Evolutionary conservation across 2,797 vertebrate genomes (phyloP).

Genomic region (Pantherophis alleghaniensis): DNA sequence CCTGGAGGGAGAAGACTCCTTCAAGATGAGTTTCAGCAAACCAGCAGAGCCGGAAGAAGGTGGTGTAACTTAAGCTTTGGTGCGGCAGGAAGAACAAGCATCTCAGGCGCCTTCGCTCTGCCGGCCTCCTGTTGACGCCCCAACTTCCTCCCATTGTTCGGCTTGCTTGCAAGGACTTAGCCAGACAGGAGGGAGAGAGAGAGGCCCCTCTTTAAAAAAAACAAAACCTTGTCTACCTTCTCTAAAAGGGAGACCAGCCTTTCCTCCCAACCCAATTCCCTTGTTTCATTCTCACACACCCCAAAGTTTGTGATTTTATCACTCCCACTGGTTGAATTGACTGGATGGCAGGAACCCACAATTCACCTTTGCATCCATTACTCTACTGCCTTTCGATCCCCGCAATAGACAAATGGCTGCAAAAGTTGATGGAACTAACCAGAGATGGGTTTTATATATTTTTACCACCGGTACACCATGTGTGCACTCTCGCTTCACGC

Average conservation of each 20-base stretch:
- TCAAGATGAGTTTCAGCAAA: not conserved
- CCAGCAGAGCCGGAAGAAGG: not conserved
- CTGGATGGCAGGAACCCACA: not conserved
- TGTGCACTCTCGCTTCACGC: no score
- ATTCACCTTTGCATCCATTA: not conserved
- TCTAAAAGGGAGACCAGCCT: not conserved
- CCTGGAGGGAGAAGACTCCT: not conserved
- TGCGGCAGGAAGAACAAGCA: conserved; percentile 17
- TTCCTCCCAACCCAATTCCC: not conserved
- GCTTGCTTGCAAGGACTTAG: conserved; percentile 60
- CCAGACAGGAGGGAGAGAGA: not conserved
- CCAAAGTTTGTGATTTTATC: not conserved
- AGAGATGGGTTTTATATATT: no score
- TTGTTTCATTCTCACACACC: not conserved
- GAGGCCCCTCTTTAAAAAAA: not conserved
- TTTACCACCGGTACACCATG: no score
- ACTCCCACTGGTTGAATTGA: not conserved
- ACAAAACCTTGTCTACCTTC: not conserved
- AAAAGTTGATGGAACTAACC: no score
- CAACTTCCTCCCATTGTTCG: conserved; percentile 74
- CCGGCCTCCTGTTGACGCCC: conserved; percentile 62
- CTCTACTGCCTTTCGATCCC: not conserved
- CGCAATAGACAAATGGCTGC: no score
- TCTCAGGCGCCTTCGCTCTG: not conserved
- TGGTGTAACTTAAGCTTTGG: not conserved